Evolutionary conservation across 1,140 invertebrate genomes (phyloP), one percentile per base, ranked within the genome.

Genomic region (Hormaphis cornu): DNA sequence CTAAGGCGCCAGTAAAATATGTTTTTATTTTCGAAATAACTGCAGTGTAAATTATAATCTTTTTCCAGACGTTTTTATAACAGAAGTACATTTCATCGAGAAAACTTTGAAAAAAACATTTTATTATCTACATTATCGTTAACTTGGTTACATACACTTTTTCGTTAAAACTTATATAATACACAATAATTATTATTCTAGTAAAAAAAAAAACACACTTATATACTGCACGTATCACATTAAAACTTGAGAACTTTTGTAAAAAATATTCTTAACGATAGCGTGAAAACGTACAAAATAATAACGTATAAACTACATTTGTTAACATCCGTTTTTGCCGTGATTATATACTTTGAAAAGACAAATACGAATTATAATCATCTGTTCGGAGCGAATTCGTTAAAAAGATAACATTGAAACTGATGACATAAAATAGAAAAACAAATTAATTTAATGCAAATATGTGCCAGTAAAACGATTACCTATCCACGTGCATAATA

Each of bases 151-250:
- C 1, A 22, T 56, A 14, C 20, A 4, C 16, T 22, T 22, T 20
- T 35, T 22, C 30, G 28, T 56, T 5, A 3, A 56, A 35, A 35
- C 18, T 56, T 35, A 35, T 53, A 53, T 53, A 30, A 53, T 53
- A 30, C n/a, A n/a, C n/a, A n/a, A n/a, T n/a, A n/a, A n/a, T n/a
- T n/a, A n/a, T n/a, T n/a, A n/a, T n/a, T n/a, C n/a, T n/a, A n/a
- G n/a, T 30, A 4, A 56, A 14, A 35, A 18, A 56, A 18, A 56
- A 56, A 35, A 56, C 18, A 56, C 20, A 6, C 18, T 24, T 22
- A 37, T n/a, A n/a, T n/a, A n/a, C n/a, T n/a, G n/a, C 53, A 56
- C 53, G 33, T 56, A 37, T 56, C 33, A 16, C 53, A 56, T 56
- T 56, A 56, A 22, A 56, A 35, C 18, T 35, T 37, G 30, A 14